Evolutionary conservation across 2,113 vertebrate species (phyloP), one percentile per base, ranked within the genome.

Genomic region (Saiga tatarica): DNA sequence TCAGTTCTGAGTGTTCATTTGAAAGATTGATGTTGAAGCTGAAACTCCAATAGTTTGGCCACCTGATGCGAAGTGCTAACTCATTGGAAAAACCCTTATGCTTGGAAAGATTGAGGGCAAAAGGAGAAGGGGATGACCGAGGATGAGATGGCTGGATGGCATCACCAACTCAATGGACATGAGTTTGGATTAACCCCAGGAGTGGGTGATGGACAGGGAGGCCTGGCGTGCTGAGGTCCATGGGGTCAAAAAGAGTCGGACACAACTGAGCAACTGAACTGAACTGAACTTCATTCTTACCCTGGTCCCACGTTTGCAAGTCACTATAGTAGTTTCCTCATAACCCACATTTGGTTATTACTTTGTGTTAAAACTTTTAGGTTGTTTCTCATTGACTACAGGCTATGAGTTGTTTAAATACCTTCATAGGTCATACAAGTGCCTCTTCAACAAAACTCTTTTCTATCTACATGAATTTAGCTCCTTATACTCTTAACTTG

Each of bases 221-320:
- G 64, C n/a, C n/a, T 71, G n/a, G n/a, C 1, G 0, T 71, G 64
- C n/a, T 71, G 19, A 3, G 2, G n/a, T 36, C n/a, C n/a, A 23
- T 12, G n/a, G n/a, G 67, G 19, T 71, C 2, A 0, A 23, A 12
- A 23, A 71, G 64, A 71, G 5, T 39, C 0, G 0, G 19, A 23
- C 10, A 71, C 0, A 5, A 23, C n/a, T 12, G n/a, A 71, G 67
- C 17, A 11, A 39, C n/a, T 39, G 19, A 71, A 39, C 19, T 36
- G 67, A 71, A 36, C n/a, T 36, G 64, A 71, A 39, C 19, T 71
- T 71, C n/a, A 36, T 71, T 71, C 64, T 71, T 36, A 71, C 19
- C 8, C 50, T 53, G 52, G 19, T 92, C 25, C 7, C 33, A 62
- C 71, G 45, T 87, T 4, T 47, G 47, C 4, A 53, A 59, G 17